These are phyloP conservation scores for Drosophila stalkeri DNA, from an alignment of 2,888 invertebrate genomes.

Conservation along the genomic window DNA sequence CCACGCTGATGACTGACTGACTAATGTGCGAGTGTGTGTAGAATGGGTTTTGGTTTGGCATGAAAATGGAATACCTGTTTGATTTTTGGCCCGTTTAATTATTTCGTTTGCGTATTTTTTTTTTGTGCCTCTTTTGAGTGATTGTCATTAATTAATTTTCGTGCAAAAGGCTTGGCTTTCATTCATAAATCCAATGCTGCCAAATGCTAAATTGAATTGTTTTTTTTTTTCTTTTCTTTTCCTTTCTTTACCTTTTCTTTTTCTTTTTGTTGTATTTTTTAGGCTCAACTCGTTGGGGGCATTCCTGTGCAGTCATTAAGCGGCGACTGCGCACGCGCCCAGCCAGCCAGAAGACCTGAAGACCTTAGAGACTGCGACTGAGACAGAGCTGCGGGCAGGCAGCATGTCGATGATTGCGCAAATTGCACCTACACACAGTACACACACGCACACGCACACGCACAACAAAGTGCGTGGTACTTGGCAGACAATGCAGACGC, in stretches of 20 bases:
- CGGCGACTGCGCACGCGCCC: conserved; percentile 70
- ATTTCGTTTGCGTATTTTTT: conserved; percentile 79
- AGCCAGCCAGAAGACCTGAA: conserved; percentile 21
- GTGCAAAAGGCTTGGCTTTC: conserved; percentile 56
- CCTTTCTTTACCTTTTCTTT: neutral
- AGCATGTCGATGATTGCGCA: conserved; percentile 75
- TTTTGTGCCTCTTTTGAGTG: conserved; percentile 72
- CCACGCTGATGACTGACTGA: conserved; percentile 53
- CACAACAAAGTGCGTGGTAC: conserved; percentile 76
- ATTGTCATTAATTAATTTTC: conserved; percentile 82
- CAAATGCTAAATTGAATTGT: conserved; percentile 77
- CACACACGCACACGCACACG: conserved; percentile 21
- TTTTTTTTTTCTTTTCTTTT: conserved; percentile 41
- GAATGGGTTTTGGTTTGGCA: conserved; percentile 58
- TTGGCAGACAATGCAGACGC: conserved; percentile 60
- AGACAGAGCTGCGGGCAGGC: conserved; percentile 19
- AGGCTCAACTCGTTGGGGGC: conserved; percentile 39
- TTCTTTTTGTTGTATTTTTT: neutral
- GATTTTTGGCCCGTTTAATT: conserved; percentile 71
- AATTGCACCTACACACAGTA: conserved; percentile 77
- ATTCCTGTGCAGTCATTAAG: conserved; percentile 74
- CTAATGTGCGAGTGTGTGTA: conserved; percentile 55
- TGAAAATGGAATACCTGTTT: conserved; percentile 73
- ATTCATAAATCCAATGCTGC: conserved; percentile 71
- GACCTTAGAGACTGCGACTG: neutral